Conservation (phyloP, 2,113 vertebrate species). For the Indicator indicator region DNA sequence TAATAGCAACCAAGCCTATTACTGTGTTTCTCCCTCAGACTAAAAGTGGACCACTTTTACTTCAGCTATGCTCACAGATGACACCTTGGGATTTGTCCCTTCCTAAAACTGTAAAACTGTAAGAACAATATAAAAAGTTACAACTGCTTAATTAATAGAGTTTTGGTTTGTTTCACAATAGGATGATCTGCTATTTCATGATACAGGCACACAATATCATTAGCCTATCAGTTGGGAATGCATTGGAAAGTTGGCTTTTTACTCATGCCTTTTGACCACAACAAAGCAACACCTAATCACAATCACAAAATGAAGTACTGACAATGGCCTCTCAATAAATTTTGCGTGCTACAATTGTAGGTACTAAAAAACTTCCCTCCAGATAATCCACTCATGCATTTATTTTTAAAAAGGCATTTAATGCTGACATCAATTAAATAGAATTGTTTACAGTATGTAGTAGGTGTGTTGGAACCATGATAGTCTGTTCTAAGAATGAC, state of each 20-base stretch:
- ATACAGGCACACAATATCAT: neutral
- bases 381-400: neutral
- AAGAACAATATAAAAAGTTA: neutral
- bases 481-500: neutral
- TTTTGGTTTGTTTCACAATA: neutral
- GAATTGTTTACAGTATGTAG: neutral
- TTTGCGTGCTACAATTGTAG: neutral
- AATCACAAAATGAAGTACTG: neutral
- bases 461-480: neutral
- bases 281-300: neutral
- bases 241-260: neutral
- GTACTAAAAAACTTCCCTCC: neutral
- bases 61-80: neutral
- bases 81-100: neutral
- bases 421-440: constrained; percentile 8
- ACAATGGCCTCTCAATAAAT: neutral
- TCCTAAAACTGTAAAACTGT: constrained; percentile 17
- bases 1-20: constrained; percentile 65
- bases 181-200: constrained; percentile 14
- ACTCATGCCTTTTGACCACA: neutral
- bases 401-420: neutral
- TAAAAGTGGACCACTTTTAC: constrained; percentile 45
- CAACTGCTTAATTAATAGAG: neutral
- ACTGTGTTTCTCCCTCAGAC: constrained; percentile 34
- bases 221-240: constrained; percentile 2